Evolutionary conservation across 2,888 invertebrate genomes (phyloP).

Genomic region (Philaethria dido): DNA sequence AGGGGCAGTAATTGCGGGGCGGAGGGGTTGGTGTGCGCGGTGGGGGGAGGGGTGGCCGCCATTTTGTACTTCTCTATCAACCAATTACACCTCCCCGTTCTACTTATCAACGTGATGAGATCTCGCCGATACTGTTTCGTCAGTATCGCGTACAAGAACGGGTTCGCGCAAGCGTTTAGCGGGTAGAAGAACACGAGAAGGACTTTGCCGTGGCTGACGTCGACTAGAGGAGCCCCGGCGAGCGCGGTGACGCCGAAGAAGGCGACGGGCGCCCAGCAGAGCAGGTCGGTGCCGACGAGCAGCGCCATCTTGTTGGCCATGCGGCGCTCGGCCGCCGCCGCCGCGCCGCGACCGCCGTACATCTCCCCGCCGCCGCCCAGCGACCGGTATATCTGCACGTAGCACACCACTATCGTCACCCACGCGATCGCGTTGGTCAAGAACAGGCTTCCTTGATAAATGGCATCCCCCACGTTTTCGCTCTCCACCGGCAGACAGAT

Average conservation of each 20-base stretch:
- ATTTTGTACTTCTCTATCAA: conserved; percentile 70
- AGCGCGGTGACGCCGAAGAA: conserved; percentile 95
- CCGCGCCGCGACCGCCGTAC: conserved; percentile 86
- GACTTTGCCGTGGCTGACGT: conserved; percentile 91
- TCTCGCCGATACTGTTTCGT: conserved; percentile 94
- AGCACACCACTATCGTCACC: conserved; percentile 92
- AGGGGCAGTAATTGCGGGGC: conserved; percentile 66
- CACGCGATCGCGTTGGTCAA: conserved; percentile 92
- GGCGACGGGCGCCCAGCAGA: conserved; percentile 94
- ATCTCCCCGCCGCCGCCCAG: conserved; percentile 88
- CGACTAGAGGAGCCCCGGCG: conserved; percentile 92
- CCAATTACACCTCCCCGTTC: conserved; percentile 81
- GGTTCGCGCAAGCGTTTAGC: conserved; percentile 95
- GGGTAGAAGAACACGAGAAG: conserved; percentile 95
- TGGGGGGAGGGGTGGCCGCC: conserved; percentile 72
- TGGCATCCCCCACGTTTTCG: conserved; percentile 86
- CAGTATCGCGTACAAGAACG: conserved; percentile 95
- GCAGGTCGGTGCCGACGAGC: conserved; percentile 93
- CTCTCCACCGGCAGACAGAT: conserved; percentile 96
- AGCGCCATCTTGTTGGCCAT: conserved; percentile 96
- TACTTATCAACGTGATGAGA: conserved; percentile 86
- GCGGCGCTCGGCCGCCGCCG: conserved; percentile 86
- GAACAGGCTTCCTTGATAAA: conserved; percentile 90
- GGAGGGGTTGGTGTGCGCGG: conserved; percentile 73
- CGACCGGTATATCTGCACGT: conserved; percentile 93